These are phyloP conservation scores for Phenganax marumi DNA, from an alignment of 92 coral and sea anemone genomes.

Conservation along the genomic window DNA sequence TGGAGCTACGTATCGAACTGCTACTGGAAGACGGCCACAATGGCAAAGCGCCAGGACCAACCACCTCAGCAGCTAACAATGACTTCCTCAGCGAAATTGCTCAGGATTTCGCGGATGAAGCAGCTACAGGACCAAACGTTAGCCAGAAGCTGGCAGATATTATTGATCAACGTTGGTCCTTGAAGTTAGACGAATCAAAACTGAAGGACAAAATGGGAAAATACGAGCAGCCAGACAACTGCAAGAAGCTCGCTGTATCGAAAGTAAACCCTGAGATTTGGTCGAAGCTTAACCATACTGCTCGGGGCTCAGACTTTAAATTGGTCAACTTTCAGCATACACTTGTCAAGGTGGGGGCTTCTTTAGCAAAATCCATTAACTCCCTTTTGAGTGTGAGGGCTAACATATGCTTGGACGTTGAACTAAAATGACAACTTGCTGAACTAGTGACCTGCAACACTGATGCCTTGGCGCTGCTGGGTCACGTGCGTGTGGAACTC, in stretches of 20 bases:
- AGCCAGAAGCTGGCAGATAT: slow-evolving; percentile 40
- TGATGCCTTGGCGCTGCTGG: slow-evolving; percentile 44
- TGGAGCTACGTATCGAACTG: no score
- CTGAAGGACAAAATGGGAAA: slow-evolving; percentile 53
- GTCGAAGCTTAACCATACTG: slow-evolving; percentile 18
- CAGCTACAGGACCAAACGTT: slow-evolving; percentile 26
- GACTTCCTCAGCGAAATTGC: slow-evolving; percentile 13
- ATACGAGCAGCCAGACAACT: slow-evolving; percentile 52
- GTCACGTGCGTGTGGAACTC: slow-evolving; percentile 27
- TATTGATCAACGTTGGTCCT: slow-evolving; percentile 44
- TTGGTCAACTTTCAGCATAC: slow-evolving; percentile 11
- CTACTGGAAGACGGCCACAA: no score
- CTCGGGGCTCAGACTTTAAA: slow-evolving; percentile 24
- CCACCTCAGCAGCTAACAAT: no score
- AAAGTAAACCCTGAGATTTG: slow-evolving; percentile 51
- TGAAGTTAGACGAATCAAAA: slow-evolving; percentile 38
- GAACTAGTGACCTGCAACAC: slow-evolving; percentile 40
- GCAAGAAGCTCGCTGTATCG: slow-evolving; percentile 46
- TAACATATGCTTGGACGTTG: no score
- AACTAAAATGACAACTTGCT: slow-evolving; percentile 8
- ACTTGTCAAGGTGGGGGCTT: slow-evolving; percentile 31
- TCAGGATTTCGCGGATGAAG: slow-evolving; percentile 35
- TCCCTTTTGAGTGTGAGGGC: neutral
- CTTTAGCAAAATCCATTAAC: slow-evolving; percentile 7
- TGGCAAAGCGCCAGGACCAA: no score